phyloP scores from a whole-genome alignment of 2,113 vertebrate genomes.

The Podocnemis expansa region DNA sequence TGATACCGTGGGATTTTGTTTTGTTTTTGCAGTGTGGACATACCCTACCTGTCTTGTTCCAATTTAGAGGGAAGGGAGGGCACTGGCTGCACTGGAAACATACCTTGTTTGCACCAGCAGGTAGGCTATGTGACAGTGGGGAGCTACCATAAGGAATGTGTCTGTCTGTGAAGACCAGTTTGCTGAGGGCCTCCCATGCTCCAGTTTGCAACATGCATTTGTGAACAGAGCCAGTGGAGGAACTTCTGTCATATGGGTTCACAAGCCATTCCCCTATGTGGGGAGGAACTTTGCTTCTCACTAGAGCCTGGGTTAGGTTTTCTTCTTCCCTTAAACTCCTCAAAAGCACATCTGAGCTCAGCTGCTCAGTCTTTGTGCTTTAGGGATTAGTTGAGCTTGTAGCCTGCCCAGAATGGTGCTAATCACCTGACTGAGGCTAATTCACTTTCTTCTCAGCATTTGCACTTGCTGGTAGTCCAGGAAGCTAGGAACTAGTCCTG shows the following conservation, averaged over 20 bases:
- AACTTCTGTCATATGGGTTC: not conserved
- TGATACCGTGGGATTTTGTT: too few relatives aligned
- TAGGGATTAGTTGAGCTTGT: too few relatives aligned
- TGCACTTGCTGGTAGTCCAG: not conserved
- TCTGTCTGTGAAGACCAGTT: not conserved
- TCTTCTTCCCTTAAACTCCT: too few relatives aligned
- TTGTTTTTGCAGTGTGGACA: too few relatives aligned
- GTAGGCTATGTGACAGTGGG: not conserved
- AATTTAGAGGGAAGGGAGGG: not conserved
- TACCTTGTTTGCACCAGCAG: not conserved
- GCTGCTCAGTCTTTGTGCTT: not conserved
- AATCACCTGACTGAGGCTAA: not conserved
- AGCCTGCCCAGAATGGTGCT: too few relatives aligned
- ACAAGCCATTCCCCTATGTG: not conserved
- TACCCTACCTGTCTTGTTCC: not conserved
- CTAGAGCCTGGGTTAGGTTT: not conserved
- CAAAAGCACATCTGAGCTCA: not conserved
- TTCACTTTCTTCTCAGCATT: not conserved
- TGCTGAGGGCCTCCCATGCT: not conserved
- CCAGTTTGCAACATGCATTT: not conserved
- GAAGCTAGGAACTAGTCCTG: not conserved
- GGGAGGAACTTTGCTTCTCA: not conserved
- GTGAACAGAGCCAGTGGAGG: not conserved
- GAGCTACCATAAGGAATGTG: not conserved
- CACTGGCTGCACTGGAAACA: not conserved